These are phyloP conservation scores for Cheumatopsyche charites DNA, from an alignment of 1,140 invertebrate genomes.

Conservation along the genomic window DNA sequence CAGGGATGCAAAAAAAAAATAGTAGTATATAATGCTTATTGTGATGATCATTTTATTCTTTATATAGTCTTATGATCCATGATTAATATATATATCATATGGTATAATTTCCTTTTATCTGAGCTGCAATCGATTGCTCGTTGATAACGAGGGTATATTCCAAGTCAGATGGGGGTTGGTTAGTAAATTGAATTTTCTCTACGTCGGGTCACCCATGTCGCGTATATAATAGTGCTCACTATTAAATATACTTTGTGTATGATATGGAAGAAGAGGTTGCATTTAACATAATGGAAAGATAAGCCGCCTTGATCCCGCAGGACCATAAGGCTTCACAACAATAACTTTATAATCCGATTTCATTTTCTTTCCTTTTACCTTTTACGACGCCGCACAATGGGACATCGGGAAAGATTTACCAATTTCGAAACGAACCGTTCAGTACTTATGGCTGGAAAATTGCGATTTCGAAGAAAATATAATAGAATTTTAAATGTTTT, in stretches of 20 bases:
- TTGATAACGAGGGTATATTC: slow-evolving; percentile 15
- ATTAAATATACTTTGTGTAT: slow-evolving; percentile 14
- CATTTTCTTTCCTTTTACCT: slow-evolving; percentile 19
- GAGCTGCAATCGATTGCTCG: slow-evolving; percentile 9
- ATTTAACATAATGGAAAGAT: slow-evolving; percentile 35
- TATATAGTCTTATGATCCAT: background rate
- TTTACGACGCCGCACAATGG: background rate
- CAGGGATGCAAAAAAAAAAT: too few species aligned
- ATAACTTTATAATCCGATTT: slow-evolving; percentile 43
- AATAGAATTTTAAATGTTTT: too few species aligned
- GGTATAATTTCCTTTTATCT: slow-evolving; percentile 17
- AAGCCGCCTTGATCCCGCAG: slow-evolving; percentile 34
- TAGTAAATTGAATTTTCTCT: slow-evolving; percentile 21
- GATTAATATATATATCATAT: background rate
- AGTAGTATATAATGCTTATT: too few species aligned
- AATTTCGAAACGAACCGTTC: background rate
- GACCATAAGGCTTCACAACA: slow-evolving; percentile 41
- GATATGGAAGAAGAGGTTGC: slow-evolving; percentile 30
- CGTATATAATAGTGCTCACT: too few species aligned
- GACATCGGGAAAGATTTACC: background rate
- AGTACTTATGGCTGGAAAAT: background rate
- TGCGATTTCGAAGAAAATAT: too few species aligned
- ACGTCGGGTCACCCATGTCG: background rate
- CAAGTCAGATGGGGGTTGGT: background rate
- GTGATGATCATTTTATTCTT: too few species aligned